A percentile compares a stretch with the other conserved stretches of the same genome.
Conservation (phyloP, 2,888 invertebrate species). For the Altica lythri region DNA sequence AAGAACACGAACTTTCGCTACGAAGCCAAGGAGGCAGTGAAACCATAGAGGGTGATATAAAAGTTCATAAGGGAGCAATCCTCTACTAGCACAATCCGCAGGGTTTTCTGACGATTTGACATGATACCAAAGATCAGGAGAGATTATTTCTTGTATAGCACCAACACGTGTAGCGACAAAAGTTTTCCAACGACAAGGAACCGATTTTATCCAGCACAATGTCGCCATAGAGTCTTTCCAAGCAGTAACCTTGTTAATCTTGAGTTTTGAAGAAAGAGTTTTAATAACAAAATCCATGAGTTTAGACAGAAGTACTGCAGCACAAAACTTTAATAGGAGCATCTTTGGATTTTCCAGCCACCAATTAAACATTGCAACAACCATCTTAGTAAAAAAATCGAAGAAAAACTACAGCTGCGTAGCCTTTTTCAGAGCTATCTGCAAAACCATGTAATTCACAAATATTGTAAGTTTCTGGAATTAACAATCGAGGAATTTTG, state of each 20-base stretch:
- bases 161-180: constrained; percentile 16
- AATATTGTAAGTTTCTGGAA: neutral
- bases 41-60: neutral
- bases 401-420: constrained; percentile 11
- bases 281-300: neutral
- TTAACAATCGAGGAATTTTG: neutral
- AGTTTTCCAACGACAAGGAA: constrained; percentile 18
- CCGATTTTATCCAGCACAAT: constrained; percentile 13
- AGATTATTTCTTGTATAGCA: constrained; percentile 12
- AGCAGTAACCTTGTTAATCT: neutral
- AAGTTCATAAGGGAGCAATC: neutral
- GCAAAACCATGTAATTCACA: constrained; percentile 15
- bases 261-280: neutral
- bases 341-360: constrained; percentile 13
- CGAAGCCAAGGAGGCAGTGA: neutral
- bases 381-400: neutral
- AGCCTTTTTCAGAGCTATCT: constrained; percentile 10
- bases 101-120: constrained; percentile 23
- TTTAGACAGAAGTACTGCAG: constrained; percentile 7
- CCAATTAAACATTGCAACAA: neutral
- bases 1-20: neutral
- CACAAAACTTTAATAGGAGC: constrained; percentile 12
- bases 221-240: constrained; percentile 19
- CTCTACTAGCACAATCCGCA: constrained; percentile 15
- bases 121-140: constrained; percentile 16